Conservation (phyloP, 2,113 vertebrate species). For the Clinocottus analis region DNA sequence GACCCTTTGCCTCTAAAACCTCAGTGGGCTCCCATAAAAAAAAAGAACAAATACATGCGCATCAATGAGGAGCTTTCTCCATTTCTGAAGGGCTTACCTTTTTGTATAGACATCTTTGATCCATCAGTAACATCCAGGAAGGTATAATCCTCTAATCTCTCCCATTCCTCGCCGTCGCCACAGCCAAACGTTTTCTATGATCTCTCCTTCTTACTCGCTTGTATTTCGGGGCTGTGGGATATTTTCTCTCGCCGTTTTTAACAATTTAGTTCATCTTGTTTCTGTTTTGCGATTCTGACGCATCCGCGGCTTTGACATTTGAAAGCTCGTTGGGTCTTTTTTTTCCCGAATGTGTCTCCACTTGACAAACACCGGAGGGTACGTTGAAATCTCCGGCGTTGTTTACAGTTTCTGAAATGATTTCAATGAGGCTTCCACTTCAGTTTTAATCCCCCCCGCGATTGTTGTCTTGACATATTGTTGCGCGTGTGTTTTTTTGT, state of each 20-base stretch:
- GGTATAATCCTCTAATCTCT: slow-evolving; percentile 66
- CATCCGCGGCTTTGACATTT: slow-evolving; percentile 46
- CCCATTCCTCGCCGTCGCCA: slow-evolving; percentile 24
- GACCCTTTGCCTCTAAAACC: slow-evolving; percentile 8
- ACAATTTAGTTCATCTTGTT: slow-evolving; percentile 42
- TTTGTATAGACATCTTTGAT: slow-evolving; percentile 54
- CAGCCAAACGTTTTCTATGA: slow-evolving; percentile 57
- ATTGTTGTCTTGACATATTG: slow-evolving; percentile 37
- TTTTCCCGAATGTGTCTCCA: slow-evolving; percentile 32
- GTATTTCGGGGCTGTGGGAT: slow-evolving; percentile 30
- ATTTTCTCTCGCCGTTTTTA: slow-evolving; percentile 31
- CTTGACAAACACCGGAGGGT: slow-evolving; percentile 51
- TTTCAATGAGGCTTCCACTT: slow-evolving; percentile 38
- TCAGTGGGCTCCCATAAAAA: slow-evolving; percentile 31
- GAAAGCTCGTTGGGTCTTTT: slow-evolving; percentile 44
- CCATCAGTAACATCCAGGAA: slow-evolving; percentile 61
- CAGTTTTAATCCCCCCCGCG: slow-evolving; percentile 36
- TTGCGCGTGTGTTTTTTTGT: slow-evolving; percentile 14
- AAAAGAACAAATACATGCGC: slow-evolving; percentile 25
- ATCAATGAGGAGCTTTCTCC: slow-evolving; percentile 19
- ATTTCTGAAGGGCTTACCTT: slow-evolving; percentile 47
- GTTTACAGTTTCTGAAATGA: slow-evolving; percentile 31
- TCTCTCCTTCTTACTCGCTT: slow-evolving; percentile 48
- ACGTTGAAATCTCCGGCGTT: neutral
- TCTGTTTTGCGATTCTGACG: slow-evolving; percentile 53